Base-by-base conservation (phyloP, 2,797 vertebrate species). In the Cuniculus paca region DNA sequence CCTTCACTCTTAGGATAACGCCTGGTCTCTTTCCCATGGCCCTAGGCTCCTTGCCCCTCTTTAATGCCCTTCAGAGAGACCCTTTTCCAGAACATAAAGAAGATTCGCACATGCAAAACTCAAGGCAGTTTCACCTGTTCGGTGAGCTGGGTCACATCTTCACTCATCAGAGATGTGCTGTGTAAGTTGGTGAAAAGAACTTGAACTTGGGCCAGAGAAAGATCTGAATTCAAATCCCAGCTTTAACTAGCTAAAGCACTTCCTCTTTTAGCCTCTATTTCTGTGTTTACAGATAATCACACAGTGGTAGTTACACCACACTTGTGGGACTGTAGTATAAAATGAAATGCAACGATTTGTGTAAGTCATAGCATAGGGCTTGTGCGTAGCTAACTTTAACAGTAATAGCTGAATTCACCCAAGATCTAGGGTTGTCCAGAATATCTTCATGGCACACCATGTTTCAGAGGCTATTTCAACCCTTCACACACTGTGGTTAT, bases 1-100 rank as follows among this genome's bases (percentile, higher is more conserved):
- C 28, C 45, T 94, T 56, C 50, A 22, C 45, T 63, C n/a, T 79
- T 52, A 68, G 82, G 70, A 79, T 72, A 70, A 83, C 83, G 85
- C 63, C n/a, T 12, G 1, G 26, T 42, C 36, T 80, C 28, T 75
- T 93, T 60, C 12, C 72, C 26, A 52, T 2, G 6, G 45, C 54
- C 13, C 24, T 39, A 56, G 14, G 5, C 16, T 91, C 75, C 60
- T 65, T 3, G 36, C 0, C 36, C 52, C 58, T 48, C 65, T 50
- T 34, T 12, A 60, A 34, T 50, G 50, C 28, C 65, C 82, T 42
- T 48, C 60, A 60, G 11, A 56, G 8, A 52, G n/a, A 86, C 39
- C 26, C 28, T 61, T 89, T 88, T 60, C 24, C 45, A 36, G 39
- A 45, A 28, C 24, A 10, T 28, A 28, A 31, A 36, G 45, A 65